These are phyloP conservation scores for Sylvilagus floridanus DNA, from an alignment of 2,797 vertebrate genomes.

Conservation along the genomic window DNA sequence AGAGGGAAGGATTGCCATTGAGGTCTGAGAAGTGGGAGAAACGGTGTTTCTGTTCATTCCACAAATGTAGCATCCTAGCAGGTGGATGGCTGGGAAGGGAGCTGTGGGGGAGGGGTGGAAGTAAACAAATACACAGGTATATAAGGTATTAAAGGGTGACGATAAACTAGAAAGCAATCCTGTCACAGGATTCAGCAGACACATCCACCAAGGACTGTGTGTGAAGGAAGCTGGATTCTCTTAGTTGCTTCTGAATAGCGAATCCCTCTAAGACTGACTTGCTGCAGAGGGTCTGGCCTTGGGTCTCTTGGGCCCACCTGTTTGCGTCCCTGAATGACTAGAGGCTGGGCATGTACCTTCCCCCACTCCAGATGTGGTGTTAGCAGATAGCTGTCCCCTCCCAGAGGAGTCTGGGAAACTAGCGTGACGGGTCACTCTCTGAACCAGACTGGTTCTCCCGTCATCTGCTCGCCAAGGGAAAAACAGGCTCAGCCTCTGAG, in stretches of 20 bases:
- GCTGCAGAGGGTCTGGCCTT: not conserved
- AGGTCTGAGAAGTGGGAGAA: not conserved
- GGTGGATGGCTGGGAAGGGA: not conserved
- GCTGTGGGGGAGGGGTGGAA: no score
- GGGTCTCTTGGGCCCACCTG: not conserved
- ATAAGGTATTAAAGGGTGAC: not conserved
- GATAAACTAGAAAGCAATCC: not conserved
- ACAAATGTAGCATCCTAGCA: not conserved
- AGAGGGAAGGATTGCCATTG: not conserved
- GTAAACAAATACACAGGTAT: not conserved
- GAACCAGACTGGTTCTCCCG: constrained; percentile 41
- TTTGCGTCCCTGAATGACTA: constrained; percentile 22
- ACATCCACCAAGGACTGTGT: not conserved
- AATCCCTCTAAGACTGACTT: not conserved
- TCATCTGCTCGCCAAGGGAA: constrained; percentile 9
- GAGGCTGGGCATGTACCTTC: not conserved
- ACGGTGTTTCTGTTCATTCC: not conserved
- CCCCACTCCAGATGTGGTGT: constrained; percentile 34
- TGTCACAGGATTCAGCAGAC: constrained; percentile 17
- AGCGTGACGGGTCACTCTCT: constrained; percentile 34
- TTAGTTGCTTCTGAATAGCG: not conserved
- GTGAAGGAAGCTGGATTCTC: not conserved
- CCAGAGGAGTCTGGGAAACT: not conserved
- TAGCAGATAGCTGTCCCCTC: not conserved
- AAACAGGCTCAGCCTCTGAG: constrained; percentile 62